Conservation (phyloP, 1,140 invertebrate species). For the Xylocopa sonorina region DNA sequence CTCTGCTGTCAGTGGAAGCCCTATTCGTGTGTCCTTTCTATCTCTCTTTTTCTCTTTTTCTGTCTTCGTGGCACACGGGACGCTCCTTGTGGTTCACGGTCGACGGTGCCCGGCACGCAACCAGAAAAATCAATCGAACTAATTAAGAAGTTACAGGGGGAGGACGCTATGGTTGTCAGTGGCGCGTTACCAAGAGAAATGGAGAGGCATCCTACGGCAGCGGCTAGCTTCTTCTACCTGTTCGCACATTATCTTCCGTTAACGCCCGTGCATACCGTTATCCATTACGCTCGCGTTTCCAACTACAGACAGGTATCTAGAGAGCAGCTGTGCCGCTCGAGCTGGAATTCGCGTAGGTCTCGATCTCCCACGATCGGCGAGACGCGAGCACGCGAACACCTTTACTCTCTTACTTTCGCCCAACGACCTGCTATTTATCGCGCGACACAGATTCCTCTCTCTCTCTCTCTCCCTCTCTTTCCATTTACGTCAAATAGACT, state of each 20-base stretch:
- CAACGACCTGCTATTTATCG: conserved; percentile 51
- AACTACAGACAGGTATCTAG: no score
- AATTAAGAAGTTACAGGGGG: no score
- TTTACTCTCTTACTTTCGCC: conserved; percentile 73
- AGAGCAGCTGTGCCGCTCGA: conserved; percentile 32
- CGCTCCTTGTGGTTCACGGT: conserved; percentile 47
- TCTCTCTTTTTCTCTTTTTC: no score
- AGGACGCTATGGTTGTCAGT: no score
- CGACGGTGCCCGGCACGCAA: background rate
- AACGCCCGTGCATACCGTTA: conserved; percentile 68
- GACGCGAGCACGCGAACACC: conserved; percentile 5
- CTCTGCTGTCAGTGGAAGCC: conserved; percentile 31
- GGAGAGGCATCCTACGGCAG: conserved; percentile 28
- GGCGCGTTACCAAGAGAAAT: background rate
- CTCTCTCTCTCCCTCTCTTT: conserved; percentile 49
- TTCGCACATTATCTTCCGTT: conserved; percentile 68
- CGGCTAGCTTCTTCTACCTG: conserved; percentile 26
- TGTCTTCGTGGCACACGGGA: no score
- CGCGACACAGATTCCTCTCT: background rate
- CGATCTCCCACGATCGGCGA: conserved; percentile 71
- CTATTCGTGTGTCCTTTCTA: conserved; percentile 21
- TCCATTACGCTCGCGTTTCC: conserved; percentile 50
- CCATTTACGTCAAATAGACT: no score
- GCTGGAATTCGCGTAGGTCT: conserved; percentile 69
- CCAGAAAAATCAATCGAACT: background rate